These are phyloP conservation scores for Graptemys geographica DNA, from an alignment of 2,797 vertebrate genomes.

Conservation along the genomic window DNA sequence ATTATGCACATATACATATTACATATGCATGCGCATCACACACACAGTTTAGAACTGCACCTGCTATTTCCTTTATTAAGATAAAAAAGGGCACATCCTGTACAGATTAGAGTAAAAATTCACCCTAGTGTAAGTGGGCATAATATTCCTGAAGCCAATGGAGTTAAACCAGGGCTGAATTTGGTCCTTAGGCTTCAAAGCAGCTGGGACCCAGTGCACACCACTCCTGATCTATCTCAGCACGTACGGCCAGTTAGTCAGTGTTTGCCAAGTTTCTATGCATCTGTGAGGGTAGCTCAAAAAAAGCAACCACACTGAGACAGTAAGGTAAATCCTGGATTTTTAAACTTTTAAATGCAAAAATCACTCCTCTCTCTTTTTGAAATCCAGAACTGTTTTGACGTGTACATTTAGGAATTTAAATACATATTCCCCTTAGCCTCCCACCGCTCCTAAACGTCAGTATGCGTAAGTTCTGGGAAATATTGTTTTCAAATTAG, in stretches of 20 bases:
- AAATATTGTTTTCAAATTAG: slow-evolving; percentile 11
- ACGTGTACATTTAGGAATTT: not conserved
- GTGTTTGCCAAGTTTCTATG: not conserved
- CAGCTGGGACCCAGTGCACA: not conserved
- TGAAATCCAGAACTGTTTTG: not conserved
- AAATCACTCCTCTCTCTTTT: not conserved
- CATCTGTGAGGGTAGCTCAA: not conserved
- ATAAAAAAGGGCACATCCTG: not conserved
- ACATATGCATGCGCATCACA: not conserved
- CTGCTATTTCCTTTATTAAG: not conserved
- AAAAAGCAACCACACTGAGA: not conserved
- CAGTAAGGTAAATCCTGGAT: not conserved
- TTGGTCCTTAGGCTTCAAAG: not conserved
- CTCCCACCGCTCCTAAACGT: not conserved
- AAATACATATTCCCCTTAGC: not conserved
- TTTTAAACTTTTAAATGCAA: not conserved
- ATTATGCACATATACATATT: not conserved
- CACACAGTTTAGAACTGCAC: not conserved
- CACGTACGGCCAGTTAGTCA: not conserved
- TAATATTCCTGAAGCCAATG: accelerated
- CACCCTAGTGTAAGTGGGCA: not conserved
- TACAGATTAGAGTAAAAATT: not conserved
- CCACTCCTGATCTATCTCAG: not conserved
- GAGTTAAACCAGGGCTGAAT: not conserved
- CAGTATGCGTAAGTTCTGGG: accelerated